Evolutionary conservation across 2,797 vertebrate species (phyloP).

Genomic region (Benthosema pterotum): DNA sequence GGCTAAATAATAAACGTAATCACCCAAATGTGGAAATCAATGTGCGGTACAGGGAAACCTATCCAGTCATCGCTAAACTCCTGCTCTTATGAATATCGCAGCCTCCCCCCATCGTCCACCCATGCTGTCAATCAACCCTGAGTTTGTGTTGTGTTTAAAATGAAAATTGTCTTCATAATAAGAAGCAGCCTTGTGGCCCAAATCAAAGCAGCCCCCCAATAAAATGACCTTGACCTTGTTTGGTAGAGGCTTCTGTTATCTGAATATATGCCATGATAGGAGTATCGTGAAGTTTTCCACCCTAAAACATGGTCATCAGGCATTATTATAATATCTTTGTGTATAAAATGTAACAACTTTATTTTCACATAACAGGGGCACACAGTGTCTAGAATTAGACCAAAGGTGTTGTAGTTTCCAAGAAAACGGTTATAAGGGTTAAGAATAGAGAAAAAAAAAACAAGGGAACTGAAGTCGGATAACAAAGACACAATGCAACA

Average conservation of each 20-base stretch:
- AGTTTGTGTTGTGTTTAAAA: slow-evolving; percentile 62
- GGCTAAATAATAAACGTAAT: slow-evolving; percentile 70
- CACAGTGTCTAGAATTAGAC: too few relatives aligned
- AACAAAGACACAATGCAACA: too few relatives aligned
- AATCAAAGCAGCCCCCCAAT: slow-evolving; percentile 52
- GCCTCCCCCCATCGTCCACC: slow-evolving; percentile 27
- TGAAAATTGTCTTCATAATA: slow-evolving; percentile 47
- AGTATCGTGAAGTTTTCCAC: too few relatives aligned
- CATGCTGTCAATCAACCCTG: slow-evolving; percentile 56
- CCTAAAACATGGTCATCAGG: too few relatives aligned
- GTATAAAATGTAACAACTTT: slow-evolving; percentile 6
- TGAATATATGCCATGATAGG: too few relatives aligned
- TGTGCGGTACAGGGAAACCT: slow-evolving; percentile 47
- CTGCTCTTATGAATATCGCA: slow-evolving; percentile 45
- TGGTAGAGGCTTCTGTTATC: slow-evolving; percentile 21
- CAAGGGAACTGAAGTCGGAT: too few relatives aligned
- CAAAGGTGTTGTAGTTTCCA: too few relatives aligned
- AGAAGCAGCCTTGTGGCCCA: slow-evolving; percentile 36
- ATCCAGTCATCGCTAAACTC: slow-evolving; percentile 46
- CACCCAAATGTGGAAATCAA: slow-evolving; percentile 72
- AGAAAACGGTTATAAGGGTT: too few relatives aligned
- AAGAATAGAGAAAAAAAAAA: too few relatives aligned
- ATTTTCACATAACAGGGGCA: too few relatives aligned
- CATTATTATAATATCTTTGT: too few relatives aligned
- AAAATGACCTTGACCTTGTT: slow-evolving; percentile 60